Conservation (phyloP, 2,888 invertebrate genomes). For the Gymnocheta viridis region DNA sequence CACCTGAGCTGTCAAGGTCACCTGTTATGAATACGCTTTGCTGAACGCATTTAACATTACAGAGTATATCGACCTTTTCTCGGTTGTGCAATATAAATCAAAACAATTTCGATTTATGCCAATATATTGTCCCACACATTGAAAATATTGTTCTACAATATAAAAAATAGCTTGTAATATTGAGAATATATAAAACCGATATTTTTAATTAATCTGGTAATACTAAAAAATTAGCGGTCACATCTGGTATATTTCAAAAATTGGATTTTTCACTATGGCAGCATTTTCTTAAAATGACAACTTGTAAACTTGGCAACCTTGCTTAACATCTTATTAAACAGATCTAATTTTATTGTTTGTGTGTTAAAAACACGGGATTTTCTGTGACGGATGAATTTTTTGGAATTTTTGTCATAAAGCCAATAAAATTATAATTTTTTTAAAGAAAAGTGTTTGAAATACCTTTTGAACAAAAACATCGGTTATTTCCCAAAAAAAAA, state of each 20-base stretch:
- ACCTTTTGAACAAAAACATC: too few relatives aligned
- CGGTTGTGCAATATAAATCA: too few relatives aligned
- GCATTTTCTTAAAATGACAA: neutral
- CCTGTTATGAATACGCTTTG: too few relatives aligned
- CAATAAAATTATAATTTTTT: neutral
- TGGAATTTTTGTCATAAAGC: neutral
- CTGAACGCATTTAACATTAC: too few relatives aligned
- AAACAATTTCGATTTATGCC: too few relatives aligned
- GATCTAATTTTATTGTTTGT: conserved; percentile 61
- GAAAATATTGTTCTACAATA: too few relatives aligned
- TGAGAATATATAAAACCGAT: too few relatives aligned
- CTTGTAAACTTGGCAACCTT: neutral
- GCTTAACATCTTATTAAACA: conserved; percentile 50
- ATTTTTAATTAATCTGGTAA: neutral
- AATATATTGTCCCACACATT: too few relatives aligned
- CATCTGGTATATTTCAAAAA: conserved; percentile 19
- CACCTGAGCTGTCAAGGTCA: too few relatives aligned
- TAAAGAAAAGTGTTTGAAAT: neutral
- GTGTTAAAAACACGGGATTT: conserved; percentile 4
- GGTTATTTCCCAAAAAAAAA: too few relatives aligned
- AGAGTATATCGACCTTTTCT: too few relatives aligned
- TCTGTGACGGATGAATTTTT: conserved; percentile 47
- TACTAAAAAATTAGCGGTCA: neutral
- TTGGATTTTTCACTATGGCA: conserved; percentile 2
- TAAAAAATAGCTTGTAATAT: too few relatives aligned